A percentile compares a stretch with the other conserved stretches of the same genome.
phyloP scores from a whole-genome alignment of 1,140 invertebrate genomes.

The Aplysia californica region DNA sequence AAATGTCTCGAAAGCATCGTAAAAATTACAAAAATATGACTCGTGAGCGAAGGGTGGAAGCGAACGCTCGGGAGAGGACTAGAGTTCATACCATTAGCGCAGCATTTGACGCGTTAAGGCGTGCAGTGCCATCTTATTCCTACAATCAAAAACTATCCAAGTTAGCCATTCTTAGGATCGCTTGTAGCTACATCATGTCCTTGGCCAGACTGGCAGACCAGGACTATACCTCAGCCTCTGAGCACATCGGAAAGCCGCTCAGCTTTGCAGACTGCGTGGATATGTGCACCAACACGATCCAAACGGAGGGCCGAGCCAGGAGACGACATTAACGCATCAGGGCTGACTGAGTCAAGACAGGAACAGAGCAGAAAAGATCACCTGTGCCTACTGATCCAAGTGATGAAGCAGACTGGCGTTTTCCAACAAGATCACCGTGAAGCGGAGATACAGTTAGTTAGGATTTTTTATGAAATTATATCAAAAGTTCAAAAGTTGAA shows the following conservation, averaged over 20 bases:
- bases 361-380: too few relatives aligned
- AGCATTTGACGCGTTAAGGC: constrained; percentile 89
- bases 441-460: too few relatives aligned
- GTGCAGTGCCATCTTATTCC: constrained; percentile 88
- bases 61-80: constrained; percentile 91
- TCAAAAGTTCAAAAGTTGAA: too few relatives aligned
- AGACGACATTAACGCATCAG: constrained; percentile 62
- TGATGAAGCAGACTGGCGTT: neutral
- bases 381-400: too few relatives aligned
- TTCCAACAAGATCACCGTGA: too few relatives aligned
- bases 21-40: constrained; percentile 97
- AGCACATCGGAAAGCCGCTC: constrained; percentile 64
- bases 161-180: constrained; percentile 89
- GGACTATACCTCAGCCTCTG: constrained; percentile 34
- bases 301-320: constrained; percentile 89
- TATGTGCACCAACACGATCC: constrained; percentile 86
- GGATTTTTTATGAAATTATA: too few relatives aligned
- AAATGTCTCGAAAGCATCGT: constrained; percentile 69
- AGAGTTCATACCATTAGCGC: constrained; percentile 95
- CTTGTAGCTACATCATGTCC: constrained; percentile 83
- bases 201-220: constrained; percentile 77
- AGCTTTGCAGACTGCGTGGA: constrained; percentile 83
- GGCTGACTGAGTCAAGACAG: too few relatives aligned
- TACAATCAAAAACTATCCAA: constrained; percentile 94
- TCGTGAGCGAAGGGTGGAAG: constrained; percentile 88